Evolutionary conservation across 2,113 vertebrate species (phyloP).

Genomic region (Charadrius vociferus): DNA sequence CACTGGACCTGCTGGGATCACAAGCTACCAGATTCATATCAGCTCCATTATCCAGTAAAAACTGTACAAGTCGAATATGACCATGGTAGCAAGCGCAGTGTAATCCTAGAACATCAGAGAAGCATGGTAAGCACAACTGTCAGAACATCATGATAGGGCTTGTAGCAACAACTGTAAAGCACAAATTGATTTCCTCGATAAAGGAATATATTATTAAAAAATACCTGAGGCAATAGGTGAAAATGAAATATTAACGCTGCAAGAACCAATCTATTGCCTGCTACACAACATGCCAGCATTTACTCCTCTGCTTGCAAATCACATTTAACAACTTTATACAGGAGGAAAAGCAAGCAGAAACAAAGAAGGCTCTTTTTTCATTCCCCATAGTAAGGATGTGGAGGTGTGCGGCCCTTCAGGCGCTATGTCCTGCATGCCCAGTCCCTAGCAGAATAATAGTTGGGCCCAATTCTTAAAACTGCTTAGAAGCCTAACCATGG

Average conservation of each 20-base stretch:
- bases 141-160: not conserved
- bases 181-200: not conserved
- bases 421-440: fast-evolving
- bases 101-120: slow-evolving; percentile 75
- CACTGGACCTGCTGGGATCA: slow-evolving; percentile 94
- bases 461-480: not conserved
- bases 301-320: not conserved
- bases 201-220: not conserved
- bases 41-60: slow-evolving; percentile 90
- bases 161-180: not conserved
- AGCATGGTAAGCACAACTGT: not conserved
- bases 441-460: not conserved
- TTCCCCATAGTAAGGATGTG: too few species aligned
- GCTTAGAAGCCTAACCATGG: not conserved
- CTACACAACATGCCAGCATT: not conserved
- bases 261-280: not conserved
- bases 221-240: not conserved
- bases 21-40: slow-evolving; percentile 96
- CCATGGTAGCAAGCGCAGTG: slow-evolving; percentile 95
- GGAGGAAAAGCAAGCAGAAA: not conserved
- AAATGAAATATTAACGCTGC: not conserved
- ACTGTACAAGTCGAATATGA: slow-evolving; percentile 92
- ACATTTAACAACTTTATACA: not conserved
- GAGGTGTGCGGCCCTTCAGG: not conserved
- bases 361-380: not conserved